Conservation (phyloP, 1,140 invertebrate genomes). For the Diachasmimorpha longicaudata region DNA sequence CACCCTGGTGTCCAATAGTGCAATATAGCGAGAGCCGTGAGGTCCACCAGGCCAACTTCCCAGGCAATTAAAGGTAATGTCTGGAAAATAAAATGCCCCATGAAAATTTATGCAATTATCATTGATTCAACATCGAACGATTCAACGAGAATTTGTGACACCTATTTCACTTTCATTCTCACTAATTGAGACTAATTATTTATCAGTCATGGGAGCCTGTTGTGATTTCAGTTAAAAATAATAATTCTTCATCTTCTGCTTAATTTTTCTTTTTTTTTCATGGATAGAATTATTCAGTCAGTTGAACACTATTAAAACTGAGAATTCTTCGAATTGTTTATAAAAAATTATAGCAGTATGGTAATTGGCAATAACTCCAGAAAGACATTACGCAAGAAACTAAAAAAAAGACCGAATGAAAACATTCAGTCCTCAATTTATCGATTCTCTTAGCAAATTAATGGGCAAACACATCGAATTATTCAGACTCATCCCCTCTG, state of each 20-base stretch:
- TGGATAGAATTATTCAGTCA: too few relatives aligned
- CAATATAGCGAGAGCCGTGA: slow-evolving; percentile 67
- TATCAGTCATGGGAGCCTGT: too few relatives aligned
- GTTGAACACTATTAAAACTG: too few relatives aligned
- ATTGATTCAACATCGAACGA: not conserved
- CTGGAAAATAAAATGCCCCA: slow-evolving; percentile 47
- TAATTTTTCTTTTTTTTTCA: too few relatives aligned
- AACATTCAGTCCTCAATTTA: not conserved
- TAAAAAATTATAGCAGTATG: too few relatives aligned
- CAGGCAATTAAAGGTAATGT: slow-evolving; percentile 72
- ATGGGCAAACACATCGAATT: not conserved
- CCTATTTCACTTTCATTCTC: not conserved
- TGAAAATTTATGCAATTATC: not conserved
- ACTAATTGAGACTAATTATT: not conserved
- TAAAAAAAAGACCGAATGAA: not conserved
- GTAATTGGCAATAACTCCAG: too few relatives aligned
- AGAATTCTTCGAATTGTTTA: too few relatives aligned
- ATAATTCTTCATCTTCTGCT: too few relatives aligned
- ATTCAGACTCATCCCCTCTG: not conserved
- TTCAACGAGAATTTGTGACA: not conserved
- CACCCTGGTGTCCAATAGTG: slow-evolving; percentile 67
- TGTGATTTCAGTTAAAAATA: too few relatives aligned
- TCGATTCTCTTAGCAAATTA: not conserved
- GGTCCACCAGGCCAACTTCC: slow-evolving; percentile 69
- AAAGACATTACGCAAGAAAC: not conserved